phyloP scores from a whole-genome alignment of 2,888 invertebrate species.

The Mechanitis messenoides region DNA sequence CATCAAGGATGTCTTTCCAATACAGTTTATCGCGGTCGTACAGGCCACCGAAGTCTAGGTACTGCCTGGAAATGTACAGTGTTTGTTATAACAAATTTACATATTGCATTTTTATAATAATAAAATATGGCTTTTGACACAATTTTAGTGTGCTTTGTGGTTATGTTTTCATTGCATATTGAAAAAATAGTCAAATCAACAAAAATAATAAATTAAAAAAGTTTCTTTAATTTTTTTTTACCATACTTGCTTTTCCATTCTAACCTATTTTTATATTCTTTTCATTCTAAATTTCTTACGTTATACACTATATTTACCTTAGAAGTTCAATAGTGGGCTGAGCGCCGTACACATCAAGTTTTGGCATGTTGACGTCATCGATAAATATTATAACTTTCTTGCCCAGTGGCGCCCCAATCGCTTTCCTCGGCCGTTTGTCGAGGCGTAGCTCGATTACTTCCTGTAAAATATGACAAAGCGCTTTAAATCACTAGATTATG shows the following conservation, averaged over 20 bases:
- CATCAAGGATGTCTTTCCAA: conserved; percentile 92
- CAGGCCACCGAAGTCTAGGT: conserved; percentile 85
- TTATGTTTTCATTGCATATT: no score
- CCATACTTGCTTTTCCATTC: no score
- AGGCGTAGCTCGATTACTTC: conserved; percentile 91
- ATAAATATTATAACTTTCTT: conserved; percentile 90
- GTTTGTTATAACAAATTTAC: background rate
- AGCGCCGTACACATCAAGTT: conserved; percentile 89
- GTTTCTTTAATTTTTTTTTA: no score
- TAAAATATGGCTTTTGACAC: no score
- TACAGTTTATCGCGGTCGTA: conserved; percentile 92
- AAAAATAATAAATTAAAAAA: no score
- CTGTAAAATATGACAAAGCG: conserved; percentile 42
- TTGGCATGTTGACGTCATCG: conserved; percentile 96
- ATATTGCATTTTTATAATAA: no score
- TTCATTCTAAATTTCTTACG: no score
- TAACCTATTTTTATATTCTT: no score
- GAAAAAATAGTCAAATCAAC: no score
- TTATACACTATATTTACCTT: conserved; percentile 63
- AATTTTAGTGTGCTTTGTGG: no score
- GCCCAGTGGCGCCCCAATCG: conserved; percentile 88
- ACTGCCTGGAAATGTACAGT: conserved; percentile 72
- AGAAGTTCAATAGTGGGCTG: conserved; percentile 94
- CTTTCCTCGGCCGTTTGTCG: conserved; percentile 87
- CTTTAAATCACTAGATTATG: background rate